Conservation (phyloP, 1,140 invertebrate genomes). For the Lucilia cuprina region DNA sequence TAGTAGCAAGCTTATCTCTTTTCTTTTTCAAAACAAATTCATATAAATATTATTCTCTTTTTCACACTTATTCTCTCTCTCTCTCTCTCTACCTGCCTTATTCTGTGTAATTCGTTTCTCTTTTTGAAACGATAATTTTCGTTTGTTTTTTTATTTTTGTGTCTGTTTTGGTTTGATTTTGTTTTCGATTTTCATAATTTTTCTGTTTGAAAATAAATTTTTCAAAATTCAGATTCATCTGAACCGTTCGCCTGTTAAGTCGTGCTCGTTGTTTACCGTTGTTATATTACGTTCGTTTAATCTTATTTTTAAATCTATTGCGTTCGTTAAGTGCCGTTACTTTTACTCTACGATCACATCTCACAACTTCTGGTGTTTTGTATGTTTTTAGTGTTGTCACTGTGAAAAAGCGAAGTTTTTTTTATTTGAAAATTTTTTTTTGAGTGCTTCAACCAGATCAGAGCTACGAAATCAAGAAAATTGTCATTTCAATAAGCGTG, state of each 20-base stretch:
- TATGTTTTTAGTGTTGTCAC: not conserved
- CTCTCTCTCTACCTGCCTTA: not conserved
- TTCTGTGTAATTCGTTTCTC: not conserved
- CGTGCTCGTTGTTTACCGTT: not conserved
- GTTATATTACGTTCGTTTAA: not conserved
- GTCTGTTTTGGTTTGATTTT: not conserved
- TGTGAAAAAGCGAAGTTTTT: not conserved
- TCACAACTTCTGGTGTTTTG: not conserved
- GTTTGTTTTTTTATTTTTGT: not conserved
- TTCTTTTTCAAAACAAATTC: not conserved
- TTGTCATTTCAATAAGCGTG: not conserved
- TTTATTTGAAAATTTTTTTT: not conserved
- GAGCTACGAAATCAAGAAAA: not conserved
- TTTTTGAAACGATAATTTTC: not conserved
- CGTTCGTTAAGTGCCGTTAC: not conserved
- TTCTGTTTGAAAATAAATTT: constrained; percentile 37
- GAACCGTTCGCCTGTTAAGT: constrained; percentile 36
- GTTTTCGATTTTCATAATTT: constrained; percentile 34
- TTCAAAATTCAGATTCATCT: constrained; percentile 40
- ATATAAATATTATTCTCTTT: not conserved
- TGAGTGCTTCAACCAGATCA: not conserved
- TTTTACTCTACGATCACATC: not conserved
- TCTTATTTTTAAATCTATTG: not conserved
- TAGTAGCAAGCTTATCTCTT: not conserved
- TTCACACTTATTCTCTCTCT: not conserved